These are phyloP conservation scores for Astyanax mexicanus DNA, from an alignment of 2,797 vertebrate genomes.

Conservation along the genomic window DNA sequence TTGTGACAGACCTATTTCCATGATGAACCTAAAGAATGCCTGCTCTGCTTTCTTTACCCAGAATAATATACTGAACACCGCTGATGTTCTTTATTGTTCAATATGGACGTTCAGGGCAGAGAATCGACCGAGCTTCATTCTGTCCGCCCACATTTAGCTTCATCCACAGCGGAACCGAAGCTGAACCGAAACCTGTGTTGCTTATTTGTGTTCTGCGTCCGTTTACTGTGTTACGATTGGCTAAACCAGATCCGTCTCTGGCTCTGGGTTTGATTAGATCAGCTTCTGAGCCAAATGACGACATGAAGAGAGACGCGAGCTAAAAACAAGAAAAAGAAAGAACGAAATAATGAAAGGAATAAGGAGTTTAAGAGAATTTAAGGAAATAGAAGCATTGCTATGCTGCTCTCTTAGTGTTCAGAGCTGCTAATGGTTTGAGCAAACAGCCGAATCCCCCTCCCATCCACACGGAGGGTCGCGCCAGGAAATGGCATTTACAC, in stretches of 20 bases:
- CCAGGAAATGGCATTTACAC: neutral
- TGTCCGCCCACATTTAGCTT: conserved; percentile 2
- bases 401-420: conserved; percentile 27
- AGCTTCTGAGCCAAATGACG: conserved; percentile 6
- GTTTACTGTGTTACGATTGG: conserved; percentile 24
- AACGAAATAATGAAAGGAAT: neutral
- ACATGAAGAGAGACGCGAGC: neutral
- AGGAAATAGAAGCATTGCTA: conserved; percentile 8
- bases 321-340: neutral
- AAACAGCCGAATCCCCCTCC: conserved; percentile 31
- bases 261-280: conserved; percentile 51
- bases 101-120: neutral
- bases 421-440: conserved; percentile 36
- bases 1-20: too few relatives aligned
- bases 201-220: conserved; percentile 38
- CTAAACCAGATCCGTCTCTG: conserved; percentile 41
- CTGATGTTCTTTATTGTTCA: conserved; percentile 2
- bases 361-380: too few relatives aligned
- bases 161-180: conserved; percentile 14
- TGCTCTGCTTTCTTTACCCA: neutral
- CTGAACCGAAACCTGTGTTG: conserved; percentile 32
- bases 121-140: neutral
- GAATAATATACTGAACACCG: neutral
- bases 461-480: neutral
- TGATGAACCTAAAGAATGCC: neutral